Evolutionary conservation across 2,888 invertebrate species (phyloP), one percentile per base, ranked within the genome.

Genomic region (Trachelus iudaicus): DNA sequence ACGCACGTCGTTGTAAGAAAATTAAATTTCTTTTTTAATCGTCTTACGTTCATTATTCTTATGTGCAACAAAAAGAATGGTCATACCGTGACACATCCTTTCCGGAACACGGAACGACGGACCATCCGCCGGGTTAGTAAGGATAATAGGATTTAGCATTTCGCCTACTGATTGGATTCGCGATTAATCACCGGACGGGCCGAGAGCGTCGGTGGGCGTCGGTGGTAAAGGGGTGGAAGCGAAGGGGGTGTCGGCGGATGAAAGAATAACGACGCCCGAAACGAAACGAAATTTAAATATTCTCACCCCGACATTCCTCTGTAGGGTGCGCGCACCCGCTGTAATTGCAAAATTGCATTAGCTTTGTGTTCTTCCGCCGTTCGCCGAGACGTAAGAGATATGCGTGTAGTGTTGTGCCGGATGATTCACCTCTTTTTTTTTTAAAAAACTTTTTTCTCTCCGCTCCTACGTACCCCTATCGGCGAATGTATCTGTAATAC

Each of bases 301-400:
- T 87, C 87, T 86, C 87, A 85, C 86, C 83, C 86, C 56, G 82
- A 78, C 69, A 71, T 68, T 81, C 71, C 71, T 73, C 73, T 73
- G 69, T 69, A 34, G 71, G 31, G 71, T 71, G 71, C 2, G 71
- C 71, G 31, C 71, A 82, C 83, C 82, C 85, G 83, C 85, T 85
- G 86, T 89, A 89, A 89, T 89, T 89, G 89, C 87, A 88, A 89
- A 89, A 89, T 89, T 89, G 88, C 89, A 89, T 89, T 89, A 89
- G 89, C 89, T 88, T 89, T 89, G 89, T 87, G 87, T 87, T 87
- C 88, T 86, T 88, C 85, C 83, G 86, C 84, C 85, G 84, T 87
- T 86, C 87, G 88, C 80, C 84, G 88, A 87, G 87, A 87, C 86
- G 85, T 87, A 87, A 88, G 87, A 86, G 84, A 88, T 87, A 88